A percentile compares a stretch with the other conserved stretches of the same genome.
Conservation (phyloP, 2,113 vertebrate genomes). For the Orientallactaga bullata region DNA sequence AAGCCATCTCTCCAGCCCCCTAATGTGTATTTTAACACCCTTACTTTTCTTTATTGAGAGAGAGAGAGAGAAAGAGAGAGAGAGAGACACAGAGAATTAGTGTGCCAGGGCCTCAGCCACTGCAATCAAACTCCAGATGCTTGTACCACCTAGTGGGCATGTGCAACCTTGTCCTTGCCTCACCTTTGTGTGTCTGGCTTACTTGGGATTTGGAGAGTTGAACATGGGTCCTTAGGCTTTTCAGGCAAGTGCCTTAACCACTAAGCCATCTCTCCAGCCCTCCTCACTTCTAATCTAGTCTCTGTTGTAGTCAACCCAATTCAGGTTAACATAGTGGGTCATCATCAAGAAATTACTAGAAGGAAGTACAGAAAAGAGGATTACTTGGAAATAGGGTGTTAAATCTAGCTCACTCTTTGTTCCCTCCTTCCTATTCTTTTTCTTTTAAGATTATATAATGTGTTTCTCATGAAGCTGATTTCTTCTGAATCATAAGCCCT, state of each 20-base stretch:
- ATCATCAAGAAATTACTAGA: not conserved
- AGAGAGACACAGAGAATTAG: no score
- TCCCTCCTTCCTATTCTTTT: not conserved
- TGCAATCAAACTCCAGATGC: no score
- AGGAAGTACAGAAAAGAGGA: constrained; percentile 12
- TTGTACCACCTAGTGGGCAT: no score
- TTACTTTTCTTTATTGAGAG: no score
- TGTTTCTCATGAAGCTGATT: constrained; percentile 17
- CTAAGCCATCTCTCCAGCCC: not conserved
- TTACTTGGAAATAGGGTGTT: constrained; percentile 39
- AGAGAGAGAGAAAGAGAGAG: no score
- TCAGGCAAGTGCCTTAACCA: not conserved
- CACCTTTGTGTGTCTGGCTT: not conserved
- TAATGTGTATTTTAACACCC: no score
- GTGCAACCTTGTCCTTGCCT: no score
- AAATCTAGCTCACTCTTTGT: not conserved
- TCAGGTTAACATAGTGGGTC: not conserved
- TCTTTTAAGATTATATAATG: not conserved
- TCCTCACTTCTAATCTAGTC: not conserved
- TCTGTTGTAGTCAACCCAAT: not conserved
- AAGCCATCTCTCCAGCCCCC: no score
- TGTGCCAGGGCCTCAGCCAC: no score
- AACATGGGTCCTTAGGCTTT: not conserved
- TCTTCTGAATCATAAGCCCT: constrained; percentile 45
- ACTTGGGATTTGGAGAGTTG: not conserved